A percentile compares a stretch with the other conserved stretches of the same genome.
Conservation (phyloP, 2,797 vertebrate species). For the Microtus californicus region DNA sequence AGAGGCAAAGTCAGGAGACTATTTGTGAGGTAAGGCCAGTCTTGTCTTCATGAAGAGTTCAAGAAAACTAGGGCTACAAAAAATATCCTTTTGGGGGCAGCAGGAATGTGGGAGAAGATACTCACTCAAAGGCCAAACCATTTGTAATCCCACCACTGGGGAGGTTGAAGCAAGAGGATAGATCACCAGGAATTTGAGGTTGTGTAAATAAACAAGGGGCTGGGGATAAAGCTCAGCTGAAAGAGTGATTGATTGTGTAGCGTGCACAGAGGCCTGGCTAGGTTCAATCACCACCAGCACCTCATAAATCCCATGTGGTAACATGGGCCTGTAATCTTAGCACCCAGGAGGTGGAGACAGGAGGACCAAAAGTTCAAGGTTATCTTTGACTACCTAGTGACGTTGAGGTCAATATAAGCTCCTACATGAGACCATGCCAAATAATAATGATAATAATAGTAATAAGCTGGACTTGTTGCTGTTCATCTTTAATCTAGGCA, state of each 20-base stretch:
- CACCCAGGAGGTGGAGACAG: not conserved
- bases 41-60: not conserved
- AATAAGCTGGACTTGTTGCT: not conserved
- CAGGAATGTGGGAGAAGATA: not conserved
- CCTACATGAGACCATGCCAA: not conserved
- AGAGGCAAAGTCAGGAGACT: not conserved
- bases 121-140: not conserved
- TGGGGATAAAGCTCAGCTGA: not conserved
- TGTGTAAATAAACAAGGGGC: not conserved
- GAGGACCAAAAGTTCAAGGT: not conserved
- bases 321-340: not conserved
- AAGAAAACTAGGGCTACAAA: not conserved
- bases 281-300: not conserved
- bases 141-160: not conserved
- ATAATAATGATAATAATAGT: not conserved
- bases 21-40: not conserved
- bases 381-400: not conserved
- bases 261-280: not conserved
- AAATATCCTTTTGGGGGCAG: not conserved
- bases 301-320: not conserved
- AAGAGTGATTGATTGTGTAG: not conserved
- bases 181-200: not conserved
- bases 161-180: not conserved
- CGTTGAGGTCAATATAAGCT: not conserved
- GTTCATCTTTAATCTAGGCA: not conserved